A percentile compares a stretch with the other conserved stretches of the same genome.
These are phyloP conservation scores for Dipodomys stephensi DNA, from an alignment of 2,113 vertebrate species.

Conservation along the genomic window DNA sequence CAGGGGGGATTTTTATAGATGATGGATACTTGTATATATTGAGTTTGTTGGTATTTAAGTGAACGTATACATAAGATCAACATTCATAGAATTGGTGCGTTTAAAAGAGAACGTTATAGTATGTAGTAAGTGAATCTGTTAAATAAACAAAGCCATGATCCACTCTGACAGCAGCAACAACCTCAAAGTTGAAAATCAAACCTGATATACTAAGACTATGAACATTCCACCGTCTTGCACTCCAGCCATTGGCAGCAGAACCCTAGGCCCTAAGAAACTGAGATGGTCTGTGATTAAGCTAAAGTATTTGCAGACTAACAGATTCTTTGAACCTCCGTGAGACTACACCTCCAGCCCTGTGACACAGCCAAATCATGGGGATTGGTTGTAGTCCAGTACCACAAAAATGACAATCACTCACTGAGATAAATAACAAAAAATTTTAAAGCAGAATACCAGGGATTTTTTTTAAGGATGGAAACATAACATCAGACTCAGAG, in stretches of 20 bases:
- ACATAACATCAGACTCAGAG: conserved; percentile 63
- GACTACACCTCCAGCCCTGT: conserved; percentile 74
- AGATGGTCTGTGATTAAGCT: conserved; percentile 68
- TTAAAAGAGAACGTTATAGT: neutral
- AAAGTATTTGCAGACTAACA: conserved; percentile 80
- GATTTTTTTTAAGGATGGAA: conserved; percentile 73
- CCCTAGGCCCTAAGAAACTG: conserved; percentile 54
- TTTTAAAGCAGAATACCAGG: conserved; percentile 71
- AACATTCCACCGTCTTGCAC: conserved; percentile 41
- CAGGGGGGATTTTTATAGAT: neutral
- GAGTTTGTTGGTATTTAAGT: neutral
- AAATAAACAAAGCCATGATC: conserved; percentile 33
- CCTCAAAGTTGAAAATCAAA: conserved; percentile 52
- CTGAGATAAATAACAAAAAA: conserved; percentile 78
- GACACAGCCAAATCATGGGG: conserved; percentile 77
- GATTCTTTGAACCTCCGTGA: conserved; percentile 76
- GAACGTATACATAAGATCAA: neutral
- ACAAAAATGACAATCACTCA: conserved; percentile 80
- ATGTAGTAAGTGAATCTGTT: neutral
- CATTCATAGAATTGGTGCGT: neutral
- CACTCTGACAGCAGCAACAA: conserved; percentile 43
- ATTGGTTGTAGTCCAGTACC: conserved; percentile 74
- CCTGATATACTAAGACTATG: neutral
- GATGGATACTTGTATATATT: neutral
- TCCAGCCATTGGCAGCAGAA: conserved; percentile 64